phyloP scores from a whole-genome alignment of 1,140 invertebrate species.

The Drosophila tropicalis region DNA sequence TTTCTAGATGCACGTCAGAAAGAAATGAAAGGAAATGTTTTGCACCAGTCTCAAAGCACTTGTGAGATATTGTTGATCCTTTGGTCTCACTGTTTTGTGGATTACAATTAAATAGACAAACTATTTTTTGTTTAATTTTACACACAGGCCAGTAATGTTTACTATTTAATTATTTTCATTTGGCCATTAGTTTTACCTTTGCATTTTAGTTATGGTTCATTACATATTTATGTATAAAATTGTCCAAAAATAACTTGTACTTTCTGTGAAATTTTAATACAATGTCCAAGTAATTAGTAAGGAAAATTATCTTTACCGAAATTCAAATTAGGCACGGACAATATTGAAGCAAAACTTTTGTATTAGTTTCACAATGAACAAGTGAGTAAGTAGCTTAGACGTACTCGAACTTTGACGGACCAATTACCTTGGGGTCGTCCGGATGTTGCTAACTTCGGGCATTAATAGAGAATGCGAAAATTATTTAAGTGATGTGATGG shows the following conservation, averaged over 20 bases:
- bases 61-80: too few species aligned
- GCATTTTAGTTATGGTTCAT: neutral
- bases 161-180: too few species aligned
- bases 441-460: constrained; percentile 11
- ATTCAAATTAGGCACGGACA: neutral
- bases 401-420: constrained; percentile 8
- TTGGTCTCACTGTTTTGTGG: too few species aligned
- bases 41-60: too few species aligned
- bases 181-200: neutral
- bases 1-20: too few species aligned
- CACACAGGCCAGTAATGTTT: too few species aligned
- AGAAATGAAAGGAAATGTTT: too few species aligned
- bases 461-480: constrained; percentile 14
- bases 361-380: constrained; percentile 16
- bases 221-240: neutral
- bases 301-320: neutral
- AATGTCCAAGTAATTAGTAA: constrained; percentile 2
- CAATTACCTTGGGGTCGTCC: constrained; percentile 8
- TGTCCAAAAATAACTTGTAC: neutral
- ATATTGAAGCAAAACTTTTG: constrained; percentile 9
- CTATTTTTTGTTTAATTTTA: too few species aligned
- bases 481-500: constrained; percentile 14
- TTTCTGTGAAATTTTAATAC: neutral
- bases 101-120: too few species aligned
- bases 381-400: constrained; percentile 16